These are phyloP conservation scores for Morpho deidamia DNA, from an alignment of 2,888 invertebrate species.

Conservation along the genomic window DNA sequence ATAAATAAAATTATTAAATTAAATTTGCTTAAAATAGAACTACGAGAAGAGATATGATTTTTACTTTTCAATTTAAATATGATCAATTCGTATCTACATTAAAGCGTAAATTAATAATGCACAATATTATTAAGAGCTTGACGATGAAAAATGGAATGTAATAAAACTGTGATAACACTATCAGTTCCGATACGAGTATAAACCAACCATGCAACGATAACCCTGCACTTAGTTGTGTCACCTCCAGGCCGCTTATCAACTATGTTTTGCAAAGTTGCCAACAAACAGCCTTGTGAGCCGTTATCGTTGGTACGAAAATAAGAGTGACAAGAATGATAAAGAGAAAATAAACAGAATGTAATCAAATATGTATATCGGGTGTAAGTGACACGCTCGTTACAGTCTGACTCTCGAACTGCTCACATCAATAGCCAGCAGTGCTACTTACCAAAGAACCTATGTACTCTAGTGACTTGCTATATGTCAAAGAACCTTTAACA, in stretches of 20 bases:
- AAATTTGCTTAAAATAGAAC: too few species aligned
- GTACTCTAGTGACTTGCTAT: too few species aligned
- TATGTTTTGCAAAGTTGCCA: constrained; percentile 37
- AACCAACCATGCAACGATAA: constrained; percentile 58
- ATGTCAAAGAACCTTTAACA: too few species aligned
- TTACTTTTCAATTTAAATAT: too few species aligned
- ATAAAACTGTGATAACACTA: constrained; percentile 46
- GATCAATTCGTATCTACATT: background rate
- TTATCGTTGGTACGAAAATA: constrained; percentile 29
- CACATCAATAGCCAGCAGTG: background rate
- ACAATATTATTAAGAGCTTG: constrained; percentile 1
- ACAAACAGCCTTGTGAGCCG: constrained; percentile 30
- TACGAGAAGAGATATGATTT: too few species aligned
- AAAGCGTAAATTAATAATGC: background rate
- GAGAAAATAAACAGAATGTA: constrained; percentile 33
- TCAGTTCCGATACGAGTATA: constrained; percentile 40
- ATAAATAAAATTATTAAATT: too few species aligned
- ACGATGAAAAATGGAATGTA: constrained; percentile 25
- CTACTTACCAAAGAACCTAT: too few species aligned
- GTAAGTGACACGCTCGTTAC: background rate
- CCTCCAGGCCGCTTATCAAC: constrained; percentile 33
- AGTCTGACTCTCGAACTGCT: background rate
- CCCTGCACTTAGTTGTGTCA: constrained; percentile 59
- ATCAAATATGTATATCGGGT: background rate
- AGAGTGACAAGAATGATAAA: constrained; percentile 45